Evolutionary conservation across 2,797 vertebrate genomes (phyloP), one percentile per base, ranked within the genome.

Genomic region (Enteromius fasciolatus): DNA sequence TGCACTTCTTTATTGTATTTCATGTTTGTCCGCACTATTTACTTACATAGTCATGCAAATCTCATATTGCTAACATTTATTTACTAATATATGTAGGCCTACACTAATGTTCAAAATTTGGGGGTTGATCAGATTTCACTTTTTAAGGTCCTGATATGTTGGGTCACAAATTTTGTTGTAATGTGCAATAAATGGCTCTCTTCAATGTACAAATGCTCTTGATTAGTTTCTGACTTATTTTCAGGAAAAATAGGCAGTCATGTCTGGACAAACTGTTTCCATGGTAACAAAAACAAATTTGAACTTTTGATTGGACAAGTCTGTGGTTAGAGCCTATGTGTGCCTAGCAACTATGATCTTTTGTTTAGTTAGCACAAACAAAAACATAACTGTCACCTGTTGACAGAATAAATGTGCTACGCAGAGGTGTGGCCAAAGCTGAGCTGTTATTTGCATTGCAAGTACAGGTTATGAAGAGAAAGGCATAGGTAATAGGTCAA

Each of bases 241-340:
- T 63, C 23, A 66, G 23, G 31, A 61, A 57, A 67, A 86, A 82
- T 76, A 81, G 36, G 23, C 10, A 25, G 66, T 86, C 78, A 85
- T 82, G 84, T 85, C 84, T 81, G 70, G 77, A 87, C 80, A 83
- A 74, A 84, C 52, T 36, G 50, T 80, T 86, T 54, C 54, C 80
- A 84, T 25, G 67, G 54, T 78, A 84, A 73, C 76, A 57, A 64
- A 70, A 85, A 82, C 66, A 80, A 79, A 82, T 20, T 74, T 77
- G 28, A 81, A 86, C 70, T 83, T 85, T 66, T 82, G 80, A 86
- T 80, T 68, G 75, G 76, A 86, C 44, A 57, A 68, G 76, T 76
- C 18, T 84, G 59, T 70, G 70, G 25, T 57, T 41, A 48, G 28
- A 48, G 31, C 44, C 41, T 41, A 5, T 20, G 15, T 66, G 44